Percentiles rank a stretch among this genome's conserved stretches.
Evolutionary conservation across 2,888 invertebrate genomes (phyloP).

Genomic region (Apodemia duryi): DNA sequence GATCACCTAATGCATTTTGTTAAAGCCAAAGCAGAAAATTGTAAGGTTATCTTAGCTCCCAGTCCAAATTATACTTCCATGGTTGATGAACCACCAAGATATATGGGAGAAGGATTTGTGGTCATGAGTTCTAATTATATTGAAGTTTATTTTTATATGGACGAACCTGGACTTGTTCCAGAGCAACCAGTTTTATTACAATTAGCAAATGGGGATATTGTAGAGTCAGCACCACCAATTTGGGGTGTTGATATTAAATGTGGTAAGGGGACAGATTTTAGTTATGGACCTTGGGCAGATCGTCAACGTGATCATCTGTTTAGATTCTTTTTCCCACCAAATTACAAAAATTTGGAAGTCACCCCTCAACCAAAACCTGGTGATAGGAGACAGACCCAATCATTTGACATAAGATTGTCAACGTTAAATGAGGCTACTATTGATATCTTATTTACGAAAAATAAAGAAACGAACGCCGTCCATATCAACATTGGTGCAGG

Average conservation of each 20-base stretch:
- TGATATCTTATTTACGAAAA: slow-evolving; percentile 97
- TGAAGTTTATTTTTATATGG: slow-evolving; percentile 98
- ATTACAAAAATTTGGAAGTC: slow-evolving; percentile 88
- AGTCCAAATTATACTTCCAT: slow-evolving; percentile 96
- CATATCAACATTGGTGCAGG: slow-evolving; percentile 97
- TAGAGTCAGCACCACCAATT: slow-evolving; percentile 95
- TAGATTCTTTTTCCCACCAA: slow-evolving; percentile 96
- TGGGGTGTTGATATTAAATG: slow-evolving; percentile 98
- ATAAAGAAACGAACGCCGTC: slow-evolving; percentile 95
- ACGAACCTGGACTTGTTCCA: slow-evolving; percentile 95
- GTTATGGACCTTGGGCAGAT: slow-evolving; percentile 99
- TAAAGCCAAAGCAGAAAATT: slow-evolving; percentile 96
- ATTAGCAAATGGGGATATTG: slow-evolving; percentile 94
- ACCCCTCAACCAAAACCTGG: slow-evolving; percentile 92
- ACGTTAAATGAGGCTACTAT: slow-evolving; percentile 96
- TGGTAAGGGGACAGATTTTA: slow-evolving; percentile 96
- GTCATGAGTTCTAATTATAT: slow-evolving; percentile 97
- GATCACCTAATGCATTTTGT: slow-evolving; percentile 98
- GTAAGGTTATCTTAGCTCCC: slow-evolving; percentile 96
- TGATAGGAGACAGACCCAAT: slow-evolving; percentile 91
- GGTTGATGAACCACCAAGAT: slow-evolving; percentile 95
- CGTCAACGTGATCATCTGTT: slow-evolving; percentile 96
- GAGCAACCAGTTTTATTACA: slow-evolving; percentile 94
- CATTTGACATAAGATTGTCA: slow-evolving; percentile 94
- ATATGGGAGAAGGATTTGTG: slow-evolving; percentile 99